These are phyloP conservation scores for Telenomus remus DNA, from an alignment of 1,140 invertebrate genomes.

Conservation along the genomic window DNA sequence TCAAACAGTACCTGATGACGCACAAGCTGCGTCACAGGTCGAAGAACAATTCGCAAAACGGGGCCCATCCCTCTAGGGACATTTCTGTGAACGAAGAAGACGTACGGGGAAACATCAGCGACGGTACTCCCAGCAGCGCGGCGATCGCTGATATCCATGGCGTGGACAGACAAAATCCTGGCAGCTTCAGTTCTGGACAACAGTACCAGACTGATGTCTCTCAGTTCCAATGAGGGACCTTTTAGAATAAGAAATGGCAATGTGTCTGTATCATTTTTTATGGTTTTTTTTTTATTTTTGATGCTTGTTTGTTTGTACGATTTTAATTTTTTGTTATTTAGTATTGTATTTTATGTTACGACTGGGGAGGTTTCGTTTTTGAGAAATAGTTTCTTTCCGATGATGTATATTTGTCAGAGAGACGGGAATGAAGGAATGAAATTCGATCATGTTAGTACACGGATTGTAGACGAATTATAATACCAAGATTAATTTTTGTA, in stretches of 20 bases:
- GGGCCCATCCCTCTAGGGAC: conserved; percentile 38
- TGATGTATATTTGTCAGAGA: no score
- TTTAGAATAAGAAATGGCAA: background rate
- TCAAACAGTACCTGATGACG: conserved; percentile 74
- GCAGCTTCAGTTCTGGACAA: conserved; percentile 59
- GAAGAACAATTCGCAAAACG: conserved; percentile 63
- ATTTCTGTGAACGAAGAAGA: conserved; percentile 33
- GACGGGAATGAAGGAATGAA: background rate
- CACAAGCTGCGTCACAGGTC: conserved; percentile 75
- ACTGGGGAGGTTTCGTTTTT: no score
- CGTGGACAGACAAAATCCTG: conserved; percentile 65
- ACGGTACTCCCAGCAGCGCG: conserved; percentile 62
- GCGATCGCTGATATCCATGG: conserved; percentile 69
- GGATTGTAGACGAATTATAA: conserved; percentile 45
- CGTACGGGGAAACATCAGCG: conserved; percentile 53
- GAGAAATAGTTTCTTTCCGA: no score
- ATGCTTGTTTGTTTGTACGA: conserved; percentile 31
- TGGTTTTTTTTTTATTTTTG: no score
- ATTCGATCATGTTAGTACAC: conserved; percentile 15
- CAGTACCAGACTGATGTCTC: conserved; percentile 71
- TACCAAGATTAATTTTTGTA: conserved; percentile 56
- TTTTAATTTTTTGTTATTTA: conserved; percentile 52
- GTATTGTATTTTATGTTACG: conserved; percentile 32
- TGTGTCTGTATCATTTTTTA: no score
- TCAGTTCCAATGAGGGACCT: conserved; percentile 74